phyloP scores from a whole-genome alignment of 2,113 vertebrate genomes.

The Narcine bancroftii region DNA sequence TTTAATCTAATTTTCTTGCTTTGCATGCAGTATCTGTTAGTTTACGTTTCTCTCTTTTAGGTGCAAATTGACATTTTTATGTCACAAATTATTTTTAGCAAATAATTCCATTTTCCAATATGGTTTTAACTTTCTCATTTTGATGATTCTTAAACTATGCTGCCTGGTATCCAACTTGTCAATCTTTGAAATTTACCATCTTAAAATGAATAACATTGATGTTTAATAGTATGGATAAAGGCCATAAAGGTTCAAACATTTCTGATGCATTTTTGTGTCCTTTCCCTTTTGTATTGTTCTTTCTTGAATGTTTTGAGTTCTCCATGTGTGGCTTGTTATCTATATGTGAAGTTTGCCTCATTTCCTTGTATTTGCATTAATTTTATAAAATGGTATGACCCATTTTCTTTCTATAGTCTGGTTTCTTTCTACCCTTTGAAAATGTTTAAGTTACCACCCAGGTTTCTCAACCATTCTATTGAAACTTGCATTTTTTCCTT shows the following conservation, averaged over 20 bases:
- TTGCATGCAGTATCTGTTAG: neutral
- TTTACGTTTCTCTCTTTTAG: neutral
- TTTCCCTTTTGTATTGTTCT: too few species aligned
- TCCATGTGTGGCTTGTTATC: neutral
- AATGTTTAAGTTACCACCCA: neutral
- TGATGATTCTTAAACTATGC: neutral
- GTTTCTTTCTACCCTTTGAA: neutral
- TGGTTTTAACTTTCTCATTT: neutral
- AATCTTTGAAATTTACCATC: neutral
- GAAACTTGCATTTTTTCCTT: neutral
- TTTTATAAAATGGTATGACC: neutral
- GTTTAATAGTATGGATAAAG: neutral
- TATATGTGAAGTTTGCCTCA: neutral
- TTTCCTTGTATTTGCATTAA: neutral
- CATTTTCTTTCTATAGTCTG: neutral
- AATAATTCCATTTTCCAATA: neutral
- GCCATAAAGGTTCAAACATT: neutral
- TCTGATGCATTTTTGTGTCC: neutral
- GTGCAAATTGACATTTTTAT: neutral
- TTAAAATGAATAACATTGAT: neutral
- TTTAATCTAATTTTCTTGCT: neutral
- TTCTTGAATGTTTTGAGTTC: neutral
- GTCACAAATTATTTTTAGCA: neutral
- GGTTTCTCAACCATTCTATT: neutral
- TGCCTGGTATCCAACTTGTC: neutral